Conservation (phyloP, 2,113 vertebrate genomes). For the Ciconia maguari region DNA sequence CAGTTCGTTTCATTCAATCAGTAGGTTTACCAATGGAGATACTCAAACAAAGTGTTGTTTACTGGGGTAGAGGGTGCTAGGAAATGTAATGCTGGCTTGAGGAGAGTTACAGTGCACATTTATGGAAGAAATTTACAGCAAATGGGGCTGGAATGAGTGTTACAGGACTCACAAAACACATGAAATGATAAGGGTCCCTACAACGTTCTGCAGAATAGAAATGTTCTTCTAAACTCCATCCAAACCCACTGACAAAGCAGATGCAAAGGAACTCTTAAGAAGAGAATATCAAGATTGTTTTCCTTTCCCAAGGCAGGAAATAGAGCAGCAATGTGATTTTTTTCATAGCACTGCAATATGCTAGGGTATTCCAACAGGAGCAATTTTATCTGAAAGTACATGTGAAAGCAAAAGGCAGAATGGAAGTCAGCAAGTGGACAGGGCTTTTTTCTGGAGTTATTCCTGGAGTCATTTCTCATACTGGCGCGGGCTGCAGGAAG, state of each 20-base stretch:
- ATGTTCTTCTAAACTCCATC: neutral
- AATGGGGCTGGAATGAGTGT: neutral
- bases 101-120: neutral
- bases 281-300: neutral
- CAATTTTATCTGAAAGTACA: constrained; percentile 31
- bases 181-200: neutral
- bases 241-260: neutral
- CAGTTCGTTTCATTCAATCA: neutral
- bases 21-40: neutral
- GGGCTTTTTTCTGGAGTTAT: constrained; percentile 54
- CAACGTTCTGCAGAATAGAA: neutral
- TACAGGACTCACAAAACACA: neutral
- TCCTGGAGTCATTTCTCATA: constrained; percentile 47
- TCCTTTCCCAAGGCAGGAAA: constrained; percentile 10
- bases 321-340: neutral
- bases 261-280: neutral
- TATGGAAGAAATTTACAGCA: neutral
- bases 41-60: neutral
- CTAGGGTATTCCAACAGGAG: constrained; percentile 24
- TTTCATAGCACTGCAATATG: neutral
- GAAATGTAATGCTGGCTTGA: neutral
- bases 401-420: constrained; percentile 37
- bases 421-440: constrained; percentile 58
- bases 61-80: neutral
- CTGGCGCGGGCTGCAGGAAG: constrained; percentile 19